Conservation (phyloP, 2,888 invertebrate species). For the Ryuthela nishihirai region DNA sequence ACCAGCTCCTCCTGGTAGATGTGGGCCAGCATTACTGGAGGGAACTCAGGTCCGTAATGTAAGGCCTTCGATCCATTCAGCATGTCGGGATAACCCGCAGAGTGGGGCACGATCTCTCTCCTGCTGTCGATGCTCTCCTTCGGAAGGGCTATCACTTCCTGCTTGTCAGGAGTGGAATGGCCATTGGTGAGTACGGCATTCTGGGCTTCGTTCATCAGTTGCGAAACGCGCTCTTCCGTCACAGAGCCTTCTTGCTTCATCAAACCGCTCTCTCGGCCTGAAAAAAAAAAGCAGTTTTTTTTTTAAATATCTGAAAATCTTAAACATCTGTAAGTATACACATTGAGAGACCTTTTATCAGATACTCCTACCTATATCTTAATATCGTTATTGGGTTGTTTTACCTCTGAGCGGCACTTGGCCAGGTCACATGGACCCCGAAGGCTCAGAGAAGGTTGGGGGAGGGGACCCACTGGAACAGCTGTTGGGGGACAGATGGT, state of each 20-base stretch:
- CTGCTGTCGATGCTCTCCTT: too few species aligned
- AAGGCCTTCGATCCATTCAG: slow-evolving; percentile 13
- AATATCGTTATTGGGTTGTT: too few species aligned
- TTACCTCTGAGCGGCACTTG: too few species aligned
- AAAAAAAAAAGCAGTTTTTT: slow-evolving; percentile 54
- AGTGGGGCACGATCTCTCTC: slow-evolving; percentile 65
- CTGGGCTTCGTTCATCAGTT: slow-evolving; percentile 88
- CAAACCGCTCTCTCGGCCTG: slow-evolving; percentile 65
- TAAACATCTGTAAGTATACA: too few species aligned
- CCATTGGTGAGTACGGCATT: too few species aligned
- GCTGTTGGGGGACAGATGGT: too few species aligned
- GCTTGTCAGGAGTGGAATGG: slow-evolving; percentile 59
- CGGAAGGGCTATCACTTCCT: background rate
- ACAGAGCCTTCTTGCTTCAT: slow-evolving; percentile 61
- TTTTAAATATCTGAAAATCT: too few species aligned
- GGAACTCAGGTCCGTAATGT: slow-evolving; percentile 56
- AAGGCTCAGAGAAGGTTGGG: too few species aligned
- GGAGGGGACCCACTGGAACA: too few species aligned
- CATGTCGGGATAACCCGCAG: slow-evolving; percentile 41
- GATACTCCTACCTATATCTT: too few species aligned
- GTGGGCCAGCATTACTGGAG: slow-evolving; percentile 91
- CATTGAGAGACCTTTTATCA: too few species aligned
- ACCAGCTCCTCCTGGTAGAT: slow-evolving; percentile 93
- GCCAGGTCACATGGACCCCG: too few species aligned
- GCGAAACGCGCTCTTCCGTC: slow-evolving; percentile 87